Evolutionary conservation across 2,113 vertebrate species (phyloP), one percentile per base, ranked within the genome.

Genomic region (Mugil cephalus): DNA sequence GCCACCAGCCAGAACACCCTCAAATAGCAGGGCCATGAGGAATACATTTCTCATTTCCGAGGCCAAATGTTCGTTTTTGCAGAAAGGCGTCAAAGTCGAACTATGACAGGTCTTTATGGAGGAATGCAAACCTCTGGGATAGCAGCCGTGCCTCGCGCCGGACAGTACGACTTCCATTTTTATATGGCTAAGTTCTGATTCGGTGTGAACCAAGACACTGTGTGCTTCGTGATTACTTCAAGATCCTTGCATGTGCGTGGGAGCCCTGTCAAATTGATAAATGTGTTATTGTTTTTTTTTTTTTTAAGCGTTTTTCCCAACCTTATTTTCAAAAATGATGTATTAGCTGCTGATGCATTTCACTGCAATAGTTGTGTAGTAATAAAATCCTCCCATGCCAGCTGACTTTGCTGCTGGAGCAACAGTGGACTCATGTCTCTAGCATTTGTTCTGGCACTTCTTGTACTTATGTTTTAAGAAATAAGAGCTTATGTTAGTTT

Each of bases 151-250:
- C 61, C 67, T 69, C 73, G 67, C 43, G 15, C n/a, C 39, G 21
- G 13, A 69, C 21, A 46, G 13, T 35, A 15, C 40, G 19, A 80
- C 67, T 71, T 79, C 52, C 47, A 71, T 56, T 80, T 69, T 14
- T 45, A 17, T 75, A 69, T 60, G 47, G 24, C 9, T n/a, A 40
- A 64, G 46, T 61, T 82, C 47, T 6, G 45, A 76, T 80, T 77
- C 69, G 42, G 55, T 86, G 80, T 65, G 39, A 77, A 64, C 83
- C 54, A 67, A 73, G 56, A 63, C 61, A 51, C 78, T 15, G 43
- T 63, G 62, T 74, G 48, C 76, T 79, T 72, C 68, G 64, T 89
- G 67, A 88, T 89, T 70, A 78, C 68, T 89, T 87, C 79, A 88
- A 88, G 88, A 82, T 43, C 55, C 24, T 82, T 88, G 81, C 74